Base-by-base conservation (phyloP, 1,140 invertebrate genomes). In the Melitaea cinxia region DNA sequence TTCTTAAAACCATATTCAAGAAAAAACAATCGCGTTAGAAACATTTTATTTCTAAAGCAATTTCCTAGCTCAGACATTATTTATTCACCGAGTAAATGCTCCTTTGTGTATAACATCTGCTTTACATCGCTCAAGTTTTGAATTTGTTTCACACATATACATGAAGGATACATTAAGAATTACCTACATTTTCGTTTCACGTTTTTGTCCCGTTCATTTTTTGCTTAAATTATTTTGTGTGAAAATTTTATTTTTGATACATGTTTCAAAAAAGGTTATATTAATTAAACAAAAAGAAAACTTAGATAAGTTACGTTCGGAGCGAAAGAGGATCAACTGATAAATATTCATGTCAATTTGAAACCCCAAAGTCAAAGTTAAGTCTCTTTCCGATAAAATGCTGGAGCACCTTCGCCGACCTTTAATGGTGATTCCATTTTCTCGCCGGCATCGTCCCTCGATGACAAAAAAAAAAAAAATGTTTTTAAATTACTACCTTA, bases 321-420 rank as follows among this genome's bases (percentile, higher is more conserved):
- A 55, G 70, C 72, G 66, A 84, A 80, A 81, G 68, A 69, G 85
- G 77, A 77, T 73, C 71, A 68, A 65, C 76, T 88, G 82, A 89
- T 89, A 85, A 89, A 89, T 89, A 89, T 89, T 87, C 87, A 89
- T 85, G 78, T 77, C 78, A 82, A 77, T 80, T 87, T 80, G 73
- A 76, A 72, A 70, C 78, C 76, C 77, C 60, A 83, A 86, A 87
- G 83, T 84, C 85, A 83, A 70, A 73, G 77, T 82, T 88, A 88
- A 88, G 87, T 82, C 82, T 82, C 81, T 89, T 88, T 82, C 83
- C 87, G 78, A 88, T 89, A 88, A 85, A 83, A 79, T 72, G 82
- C 54, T 72, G 70, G 69, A 81, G 75, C 75, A 73, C 68, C 71
- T 80, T 73, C 69, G 50, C 26, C 73, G 77, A 80, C 73, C 77